These are phyloP conservation scores for Epiblema foenella DNA, from an alignment of 2,888 invertebrate genomes.

Conservation along the genomic window DNA sequence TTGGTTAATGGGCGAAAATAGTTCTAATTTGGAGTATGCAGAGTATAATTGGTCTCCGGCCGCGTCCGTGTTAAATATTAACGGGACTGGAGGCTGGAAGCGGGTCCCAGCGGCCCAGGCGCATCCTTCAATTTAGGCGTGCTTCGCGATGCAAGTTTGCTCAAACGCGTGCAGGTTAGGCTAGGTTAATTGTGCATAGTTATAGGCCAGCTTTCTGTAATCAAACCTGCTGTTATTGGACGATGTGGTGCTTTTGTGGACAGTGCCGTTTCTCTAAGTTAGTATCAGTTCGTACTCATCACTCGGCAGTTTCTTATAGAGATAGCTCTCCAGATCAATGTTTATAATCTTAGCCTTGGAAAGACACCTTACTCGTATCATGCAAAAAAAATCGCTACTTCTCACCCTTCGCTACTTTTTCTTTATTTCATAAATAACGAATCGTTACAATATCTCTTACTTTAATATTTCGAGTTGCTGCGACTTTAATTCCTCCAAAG, in stretches of 20 bases:
- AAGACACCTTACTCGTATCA: background rate
- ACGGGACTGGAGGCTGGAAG: constrained; percentile 60
- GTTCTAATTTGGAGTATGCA: constrained; percentile 82
- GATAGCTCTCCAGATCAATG: background rate
- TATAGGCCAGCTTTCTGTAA: background rate
- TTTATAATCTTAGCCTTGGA: background rate
- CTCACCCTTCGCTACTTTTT: too few species aligned
- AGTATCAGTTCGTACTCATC: background rate
- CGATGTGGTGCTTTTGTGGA: background rate
- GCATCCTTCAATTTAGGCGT: constrained; percentile 65
- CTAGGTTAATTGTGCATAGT: constrained; percentile 19
- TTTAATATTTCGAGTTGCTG: background rate
- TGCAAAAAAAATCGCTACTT: too few species aligned
- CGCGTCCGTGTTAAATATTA: constrained; percentile 79
- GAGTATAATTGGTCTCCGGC: constrained; percentile 78
- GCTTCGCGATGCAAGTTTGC: background rate
- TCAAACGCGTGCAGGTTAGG: background rate
- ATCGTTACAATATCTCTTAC: background rate
- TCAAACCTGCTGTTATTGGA: background rate
- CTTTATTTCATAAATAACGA: background rate
- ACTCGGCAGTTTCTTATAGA: background rate
- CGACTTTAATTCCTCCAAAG: background rate
- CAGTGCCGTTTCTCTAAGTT: background rate
- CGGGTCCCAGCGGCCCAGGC: constrained; percentile 62
- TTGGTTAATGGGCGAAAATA: constrained; percentile 83